Base-by-base conservation (phyloP, 2,113 vertebrate genomes). In the Hemibagrus wyckioides region DNA sequence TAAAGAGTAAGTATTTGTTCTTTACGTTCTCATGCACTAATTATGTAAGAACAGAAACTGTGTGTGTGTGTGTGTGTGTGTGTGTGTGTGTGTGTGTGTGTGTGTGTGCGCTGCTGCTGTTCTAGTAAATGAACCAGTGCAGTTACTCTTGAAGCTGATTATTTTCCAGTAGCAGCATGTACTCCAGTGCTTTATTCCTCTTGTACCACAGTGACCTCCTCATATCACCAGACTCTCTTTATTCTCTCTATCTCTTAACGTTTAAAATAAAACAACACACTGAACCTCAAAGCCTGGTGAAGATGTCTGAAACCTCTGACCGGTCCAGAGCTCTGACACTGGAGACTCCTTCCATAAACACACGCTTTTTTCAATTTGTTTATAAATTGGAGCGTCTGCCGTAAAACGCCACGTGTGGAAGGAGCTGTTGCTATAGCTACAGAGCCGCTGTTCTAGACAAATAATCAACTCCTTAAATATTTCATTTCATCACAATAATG, bases 1-100 rank as follows among this genome's bases (percentile, higher is more conserved):
- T 17, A 94, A 93, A 88, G 94, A 94, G 96, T 96, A 92, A 95
- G 96, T 95, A 83, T 84, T 52, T 56, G 17, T 21, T 61, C 56
- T 63, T 21, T 3, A 65, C n/a, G 6, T 50, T 13, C 25, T 76
- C 2, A 7, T 50, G 5, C 44, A 30, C 5, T 50, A 48, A 19
- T 77, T 52, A 19, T 48, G 25, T 48, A 28, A 48, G 23, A 41
- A 48, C 28, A 48, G 6, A 48, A 75, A 14, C 71, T 11, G 3
- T 14, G 25, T 14, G 69, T 75, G 75, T 30, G 4, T 5, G 17
- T 28, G 39, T 28, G 23, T 48, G 1, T 5, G 17, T 28, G 39
- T 28, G 23, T 48, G 4, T 5, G 17, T 28, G 39, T 28, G 23
- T 48, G 4, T 5, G 17, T 28, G 39, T 28, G 11, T 48, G 4